These are phyloP conservation scores for Columbina picui DNA, from an alignment of 2,113 vertebrate genomes.

Conservation along the genomic window DNA sequence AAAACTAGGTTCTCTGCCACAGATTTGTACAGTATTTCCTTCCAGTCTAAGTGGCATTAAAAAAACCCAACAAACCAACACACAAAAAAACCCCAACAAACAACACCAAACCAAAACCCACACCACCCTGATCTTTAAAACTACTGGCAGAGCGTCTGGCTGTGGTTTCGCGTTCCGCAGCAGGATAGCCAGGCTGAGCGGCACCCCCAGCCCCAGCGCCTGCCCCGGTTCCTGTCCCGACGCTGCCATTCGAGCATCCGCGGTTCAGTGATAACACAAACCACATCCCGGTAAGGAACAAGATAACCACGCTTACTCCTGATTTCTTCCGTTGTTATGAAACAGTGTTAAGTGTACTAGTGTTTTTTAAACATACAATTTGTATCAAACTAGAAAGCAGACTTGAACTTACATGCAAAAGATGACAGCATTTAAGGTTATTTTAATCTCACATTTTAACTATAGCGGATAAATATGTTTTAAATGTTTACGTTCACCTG, in stretches of 20 bases:
- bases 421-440: background rate
- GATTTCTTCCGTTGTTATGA: background rate
- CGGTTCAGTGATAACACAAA: background rate
- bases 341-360: background rate
- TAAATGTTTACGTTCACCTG: background rate
- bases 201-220: background rate
- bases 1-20: background rate
- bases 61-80: background rate
- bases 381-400: background rate
- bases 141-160: background rate
- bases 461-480: background rate
- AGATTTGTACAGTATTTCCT: background rate
- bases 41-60: background rate
- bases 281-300: background rate
- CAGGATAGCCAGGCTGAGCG: background rate
- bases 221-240: accelerated
- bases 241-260: background rate
- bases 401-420: background rate
- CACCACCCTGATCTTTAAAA: background rate
- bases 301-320: background rate
- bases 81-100: no score
- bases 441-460: background rate
- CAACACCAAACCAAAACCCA: no score
- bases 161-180: background rate
- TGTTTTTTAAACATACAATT: background rate